Evolutionary conservation across 2,797 vertebrate genomes (phyloP).

Genomic region (Chelidonichthys spinosus): DNA sequence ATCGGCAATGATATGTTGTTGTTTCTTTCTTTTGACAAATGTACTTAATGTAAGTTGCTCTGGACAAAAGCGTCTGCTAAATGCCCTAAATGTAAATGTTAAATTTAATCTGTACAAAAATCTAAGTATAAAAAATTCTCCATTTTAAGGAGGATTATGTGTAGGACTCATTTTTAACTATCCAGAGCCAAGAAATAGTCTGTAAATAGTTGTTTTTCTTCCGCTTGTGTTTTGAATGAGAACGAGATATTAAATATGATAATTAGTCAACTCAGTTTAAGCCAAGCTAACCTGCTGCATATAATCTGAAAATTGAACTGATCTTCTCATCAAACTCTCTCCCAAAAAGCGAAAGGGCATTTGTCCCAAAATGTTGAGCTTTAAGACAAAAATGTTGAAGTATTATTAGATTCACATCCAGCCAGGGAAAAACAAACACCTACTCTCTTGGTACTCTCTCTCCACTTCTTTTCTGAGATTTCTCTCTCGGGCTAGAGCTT

Average conservation of each 20-base stretch:
- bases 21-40: no score
- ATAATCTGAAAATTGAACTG: not conserved
- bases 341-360: fast-evolving
- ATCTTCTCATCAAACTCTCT: not conserved
- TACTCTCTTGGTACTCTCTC: constrained; percentile 94
- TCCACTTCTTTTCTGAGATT: constrained; percentile 93
- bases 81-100: no score
- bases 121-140: not conserved
- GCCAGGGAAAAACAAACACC: constrained; percentile 62
- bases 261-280: not conserved
- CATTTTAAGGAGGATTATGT: not conserved
- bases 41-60: no score
- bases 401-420: not conserved
- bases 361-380: not conserved
- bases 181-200: not conserved
- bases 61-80: no score
- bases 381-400: not conserved
- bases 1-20: no score
- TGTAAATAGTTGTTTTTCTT: no score
- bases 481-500: constrained; percentile 93
- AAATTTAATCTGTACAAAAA: not conserved
- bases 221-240: not conserved
- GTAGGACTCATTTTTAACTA: not conserved
- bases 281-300: not conserved
- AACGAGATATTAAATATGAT: not conserved